These are phyloP conservation scores for Morus bassanus DNA, from an alignment of 2,797 vertebrate genomes.

Conservation along the genomic window DNA sequence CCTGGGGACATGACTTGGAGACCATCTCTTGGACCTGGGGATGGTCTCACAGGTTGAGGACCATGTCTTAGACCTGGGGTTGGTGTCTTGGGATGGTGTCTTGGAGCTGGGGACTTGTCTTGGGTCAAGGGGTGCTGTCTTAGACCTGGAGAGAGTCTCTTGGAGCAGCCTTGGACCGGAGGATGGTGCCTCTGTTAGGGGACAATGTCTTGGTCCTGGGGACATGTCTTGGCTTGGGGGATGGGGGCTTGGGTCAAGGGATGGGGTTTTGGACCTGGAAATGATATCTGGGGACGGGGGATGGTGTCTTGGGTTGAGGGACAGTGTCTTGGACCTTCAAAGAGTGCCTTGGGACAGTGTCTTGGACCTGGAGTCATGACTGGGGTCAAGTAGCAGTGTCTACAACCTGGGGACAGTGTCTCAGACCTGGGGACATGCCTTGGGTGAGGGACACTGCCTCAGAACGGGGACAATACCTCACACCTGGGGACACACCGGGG, in stretches of 20 bases:
- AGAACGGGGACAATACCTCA: neutral
- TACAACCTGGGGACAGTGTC: neutral
- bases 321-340: neutral
- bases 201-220: neutral
- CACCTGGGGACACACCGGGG: too few relatives aligned
- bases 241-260: too few relatives aligned
- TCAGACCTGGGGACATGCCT: neutral
- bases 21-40: fast-evolving
- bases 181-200: neutral
- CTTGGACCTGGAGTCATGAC: neutral
- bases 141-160: neutral
- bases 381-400: neutral
- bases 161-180: neutral
- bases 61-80: too few relatives aligned
- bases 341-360: neutral
- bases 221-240: neutral
- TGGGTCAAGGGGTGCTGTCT: neutral
- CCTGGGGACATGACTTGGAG: neutral
- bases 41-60: neutral
- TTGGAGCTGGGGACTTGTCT: neutral
- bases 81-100: neutral
- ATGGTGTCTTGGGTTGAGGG: neutral
- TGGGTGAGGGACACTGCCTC: neutral
- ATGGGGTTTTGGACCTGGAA: neutral
- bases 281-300: too few relatives aligned